These are phyloP conservation scores for Phthorimaea operculella DNA, from an alignment of 1,140 invertebrate species.

Conservation along the genomic window DNA sequence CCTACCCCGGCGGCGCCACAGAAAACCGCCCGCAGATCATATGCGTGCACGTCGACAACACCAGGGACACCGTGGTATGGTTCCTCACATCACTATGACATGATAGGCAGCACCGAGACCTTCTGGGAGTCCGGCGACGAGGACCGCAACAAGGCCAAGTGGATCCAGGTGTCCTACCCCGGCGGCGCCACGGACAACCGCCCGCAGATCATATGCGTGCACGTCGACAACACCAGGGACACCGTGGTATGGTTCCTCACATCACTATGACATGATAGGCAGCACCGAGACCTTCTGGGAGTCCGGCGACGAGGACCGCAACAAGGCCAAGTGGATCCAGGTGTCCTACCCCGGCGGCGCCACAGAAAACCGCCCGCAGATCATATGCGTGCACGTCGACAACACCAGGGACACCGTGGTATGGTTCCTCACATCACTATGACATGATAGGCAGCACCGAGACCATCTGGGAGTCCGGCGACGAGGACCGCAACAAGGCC, in stretches of 20 bases:
- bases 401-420: conserved; percentile 92
- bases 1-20: conserved; percentile 58
- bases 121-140: conserved; percentile 99
- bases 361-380: conserved; percentile 71
- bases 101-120: conserved; percentile 96
- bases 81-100: no score
- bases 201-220: conserved; percentile 81
- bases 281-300: conserved; percentile 99
- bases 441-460: conserved; percentile 96
- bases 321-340: conserved; percentile 83
- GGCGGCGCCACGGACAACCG: conserved; percentile 67
- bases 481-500: conserved; percentile 93
- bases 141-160: conserved; percentile 91
- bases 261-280: no score
- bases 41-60: conserved; percentile 93
- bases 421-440: no score
- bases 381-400: conserved; percentile 90
- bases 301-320: conserved; percentile 95
- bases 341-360: conserved; percentile 58
- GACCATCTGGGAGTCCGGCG: conserved; percentile 99
- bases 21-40: conserved; percentile 75
- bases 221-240: conserved; percentile 94
- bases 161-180: conserved; percentile 63
- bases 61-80: conserved; percentile 86
- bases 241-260: conserved; percentile 78